These are phyloP conservation scores for Tiliacea aurago DNA, from an alignment of 2,888 invertebrate genomes.

Conservation along the genomic window DNA sequence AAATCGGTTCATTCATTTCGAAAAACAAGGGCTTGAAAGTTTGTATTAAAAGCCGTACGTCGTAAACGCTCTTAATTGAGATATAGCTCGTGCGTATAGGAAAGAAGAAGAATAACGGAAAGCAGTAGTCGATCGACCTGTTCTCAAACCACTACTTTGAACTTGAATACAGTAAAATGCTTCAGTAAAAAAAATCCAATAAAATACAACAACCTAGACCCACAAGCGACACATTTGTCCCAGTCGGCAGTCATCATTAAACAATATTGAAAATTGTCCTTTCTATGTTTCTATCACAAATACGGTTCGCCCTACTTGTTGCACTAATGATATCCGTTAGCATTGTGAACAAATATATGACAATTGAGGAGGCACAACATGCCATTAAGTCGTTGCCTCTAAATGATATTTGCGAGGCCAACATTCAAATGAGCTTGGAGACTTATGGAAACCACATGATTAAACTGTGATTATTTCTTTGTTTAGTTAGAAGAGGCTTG, in stretches of 20 bases:
- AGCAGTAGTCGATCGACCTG: too few species aligned
- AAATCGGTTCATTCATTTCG: too few species aligned
- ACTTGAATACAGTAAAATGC: too few species aligned
- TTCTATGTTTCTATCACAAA: slow-evolving; percentile 43
- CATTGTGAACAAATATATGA: slow-evolving; percentile 61
- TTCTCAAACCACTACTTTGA: too few species aligned
- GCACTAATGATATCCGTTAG: slow-evolving; percentile 65
- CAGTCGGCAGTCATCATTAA: slow-evolving; percentile 33
- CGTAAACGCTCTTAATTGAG: background rate
- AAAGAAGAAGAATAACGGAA: background rate
- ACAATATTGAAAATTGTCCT: slow-evolving; percentile 55
- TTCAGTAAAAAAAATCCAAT: too few species aligned
- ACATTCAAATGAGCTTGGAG: slow-evolving; percentile 31
- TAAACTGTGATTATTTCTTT: slow-evolving; percentile 41
- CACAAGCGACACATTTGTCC: slow-evolving; percentile 18
- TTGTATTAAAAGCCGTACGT: too few species aligned
- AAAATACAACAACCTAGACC: slow-evolving; percentile 30
- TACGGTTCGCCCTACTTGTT: slow-evolving; percentile 61
- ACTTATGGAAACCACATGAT: slow-evolving; percentile 40
- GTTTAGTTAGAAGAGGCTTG: slow-evolving; percentile 13
- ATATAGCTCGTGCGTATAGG: background rate
- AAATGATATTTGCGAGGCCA: slow-evolving; percentile 49
- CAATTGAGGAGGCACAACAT: slow-evolving; percentile 51
- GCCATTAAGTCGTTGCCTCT: slow-evolving; percentile 51
- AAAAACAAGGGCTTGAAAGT: too few species aligned